Conservation (phyloP, 1,140 invertebrate species). For the Oryctes rhinoceros region DNA sequence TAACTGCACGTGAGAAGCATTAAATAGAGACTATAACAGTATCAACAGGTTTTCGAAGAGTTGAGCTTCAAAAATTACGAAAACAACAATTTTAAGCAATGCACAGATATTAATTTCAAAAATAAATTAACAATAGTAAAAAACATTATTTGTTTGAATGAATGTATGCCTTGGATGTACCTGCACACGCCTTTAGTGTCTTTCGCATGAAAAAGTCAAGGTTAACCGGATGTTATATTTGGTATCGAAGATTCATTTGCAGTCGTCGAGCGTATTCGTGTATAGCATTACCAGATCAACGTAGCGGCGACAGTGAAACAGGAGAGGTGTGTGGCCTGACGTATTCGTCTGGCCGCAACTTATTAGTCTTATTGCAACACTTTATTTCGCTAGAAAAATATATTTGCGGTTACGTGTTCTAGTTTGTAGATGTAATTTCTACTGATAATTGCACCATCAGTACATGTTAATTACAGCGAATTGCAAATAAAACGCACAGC, state of each 20-base stretch:
- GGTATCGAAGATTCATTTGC: conserved; percentile 8
- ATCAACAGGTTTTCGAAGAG: too few relatives aligned
- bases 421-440: not conserved
- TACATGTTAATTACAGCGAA: too few relatives aligned
- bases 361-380: not conserved
- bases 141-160: too few relatives aligned
- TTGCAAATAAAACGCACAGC: too few relatives aligned
- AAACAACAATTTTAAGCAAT: too few relatives aligned
- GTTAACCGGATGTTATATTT: not conserved
- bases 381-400: not conserved
- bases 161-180: too few relatives aligned
- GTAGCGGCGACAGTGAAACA: conserved; percentile 7
- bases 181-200: not conserved
- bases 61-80: too few relatives aligned
- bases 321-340: conserved; percentile 12
- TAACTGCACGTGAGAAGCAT: too few relatives aligned
- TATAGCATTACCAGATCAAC: not conserved
- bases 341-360: not conserved
- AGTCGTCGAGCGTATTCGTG: not conserved
- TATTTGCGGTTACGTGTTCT: not conserved
- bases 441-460: not conserved
- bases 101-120: too few relatives aligned
- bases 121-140: too few relatives aligned
- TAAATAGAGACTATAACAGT: too few relatives aligned
- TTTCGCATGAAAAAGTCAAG: not conserved